Base-by-base conservation (phyloP, 2,113 vertebrate genomes). In the Rhizomys pruinosus region DNA sequence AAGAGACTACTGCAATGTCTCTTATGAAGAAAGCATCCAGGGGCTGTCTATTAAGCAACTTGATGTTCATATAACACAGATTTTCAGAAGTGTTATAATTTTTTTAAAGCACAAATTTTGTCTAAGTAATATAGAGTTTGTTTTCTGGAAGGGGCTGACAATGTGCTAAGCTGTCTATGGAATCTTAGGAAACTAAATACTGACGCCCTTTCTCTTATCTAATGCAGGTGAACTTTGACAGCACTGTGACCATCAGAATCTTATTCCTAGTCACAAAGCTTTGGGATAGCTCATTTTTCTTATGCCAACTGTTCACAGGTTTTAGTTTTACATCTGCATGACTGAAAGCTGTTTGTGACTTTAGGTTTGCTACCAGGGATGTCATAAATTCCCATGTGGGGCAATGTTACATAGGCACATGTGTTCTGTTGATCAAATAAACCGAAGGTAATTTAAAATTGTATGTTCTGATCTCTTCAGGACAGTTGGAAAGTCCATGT, bases 391-490 rank as follows among this genome's bases (percentile, higher is more conserved):
- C 32, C 76, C 59, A 19, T 76, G 20, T 42, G 87, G 57, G 73
- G 3, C 3, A 78, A 0, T 74, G 4, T 82, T 78, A 76, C n/a
- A 59, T 39, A 1, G 0, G 78, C 44, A 85, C 52, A 59, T 86
- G 91, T 8, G 37, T n/a, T 73, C 66, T 87, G 93, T 87, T 82
- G 76, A 95, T 84, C 27, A 42, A 55, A 73, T 57, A 64, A 72
- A 84, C 7, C 55, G 52, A 94, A 93, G 34, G 23, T 64, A 80
- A 91, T 94, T 93, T 94, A 89, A 95, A 88, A 84, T 86, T 55
- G 6, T 23, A 73, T 34, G 10, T 69, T 87, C 79, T 94, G 55
- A 69, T 80, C 57, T 87, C 52, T 57, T 27, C 68, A 52, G 73
- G 92, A 63, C 34, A 57, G 69, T 57, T 37, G 63, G 47, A 74